phyloP scores from a whole-genome alignment of 2,888 invertebrate genomes.

The Conistra vaccinii region DNA sequence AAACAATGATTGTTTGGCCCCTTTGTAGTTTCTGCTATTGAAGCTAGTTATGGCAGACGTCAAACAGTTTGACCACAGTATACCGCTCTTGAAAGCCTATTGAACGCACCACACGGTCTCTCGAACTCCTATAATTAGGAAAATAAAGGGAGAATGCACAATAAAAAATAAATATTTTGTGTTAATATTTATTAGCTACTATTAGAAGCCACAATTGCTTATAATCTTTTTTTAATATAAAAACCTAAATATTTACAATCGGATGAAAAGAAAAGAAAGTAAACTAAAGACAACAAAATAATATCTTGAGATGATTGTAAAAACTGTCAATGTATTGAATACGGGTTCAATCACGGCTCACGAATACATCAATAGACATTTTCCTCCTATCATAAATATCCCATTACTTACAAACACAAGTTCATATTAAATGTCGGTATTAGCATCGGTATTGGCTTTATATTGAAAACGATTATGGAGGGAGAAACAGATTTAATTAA shows the following conservation, averaged over 20 bases:
- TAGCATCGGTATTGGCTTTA: constrained; percentile 48
- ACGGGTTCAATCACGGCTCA: constrained; percentile 16
- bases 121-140: background rate
- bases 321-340: constrained; percentile 30
- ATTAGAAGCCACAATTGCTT: constrained; percentile 79
- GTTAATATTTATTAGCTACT: constrained; percentile 84
- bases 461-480: constrained; percentile 31
- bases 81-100: background rate
- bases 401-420: constrained; percentile 33
- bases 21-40: constrained; percentile 9
- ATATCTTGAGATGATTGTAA: constrained; percentile 18
- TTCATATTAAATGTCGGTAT: constrained; percentile 27
- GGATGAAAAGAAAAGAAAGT: constrained; percentile 37
- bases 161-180: constrained; percentile 62
- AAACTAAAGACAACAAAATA: constrained; percentile 33
- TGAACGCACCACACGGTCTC: background rate
- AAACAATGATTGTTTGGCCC: background rate
- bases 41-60: background rate
- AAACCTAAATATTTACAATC: constrained; percentile 76
- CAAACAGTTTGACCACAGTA: background rate
- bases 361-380: constrained; percentile 33
- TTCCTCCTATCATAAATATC: constrained; percentile 41
- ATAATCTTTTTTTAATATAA: constrained; percentile 70
- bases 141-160: constrained; percentile 1
- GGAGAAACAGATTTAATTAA: background rate